Evolutionary conservation across 2,797 vertebrate genomes (phyloP), one percentile per base, ranked within the genome.

Genomic region (Cyclura pinguis): DNA sequence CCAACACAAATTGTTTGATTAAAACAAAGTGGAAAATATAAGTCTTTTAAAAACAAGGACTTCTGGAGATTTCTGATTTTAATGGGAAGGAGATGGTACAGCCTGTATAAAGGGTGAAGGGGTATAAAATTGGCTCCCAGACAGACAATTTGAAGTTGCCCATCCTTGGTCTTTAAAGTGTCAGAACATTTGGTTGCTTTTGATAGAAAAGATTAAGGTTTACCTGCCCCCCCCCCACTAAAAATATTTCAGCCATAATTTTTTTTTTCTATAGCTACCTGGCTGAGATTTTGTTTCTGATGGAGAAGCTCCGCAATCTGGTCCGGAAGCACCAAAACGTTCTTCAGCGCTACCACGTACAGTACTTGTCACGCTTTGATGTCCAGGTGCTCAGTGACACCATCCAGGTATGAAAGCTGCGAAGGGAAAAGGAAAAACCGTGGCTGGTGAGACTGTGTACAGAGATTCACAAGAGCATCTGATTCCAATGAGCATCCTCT

Each of bases 301-400:
- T 98, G 97, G 98, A 98, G 96, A 98, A 96, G 93, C 94, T 99
- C 42, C 96, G 96, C 90, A 38, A 78, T 12, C 95, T 99, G 42
- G 91, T 98, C 92, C 96, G 55, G 18, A 97, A 96, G 29, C 92
- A 97, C 90, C 95, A 3, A 38, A 67, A 84, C 1, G 95, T 99
- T 6, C 94, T 99, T 13, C 98, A 98, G 90, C 98, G 98, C 29
- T 99, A 99, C 94, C 98, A 99, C 12, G 92, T 98, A n/a, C 98
- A 98, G 94, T 99, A 99, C 95, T 93, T 99, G 93, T 97, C 98
- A 4, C 98, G 98, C 95, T 99, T 98, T 59, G 99, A 99, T 38
- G 98, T 98, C 22, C 94, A 99, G 88, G 95, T 98, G 83, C 98
- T 99, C 81, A 99, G 98, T 29, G 98, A 99, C 81, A 97, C 97